A percentile compares a stretch with the other conserved stretches of the same genome.
Conservation (phyloP, 1,140 invertebrate genomes). For the Coptotermes formosanus region DNA sequence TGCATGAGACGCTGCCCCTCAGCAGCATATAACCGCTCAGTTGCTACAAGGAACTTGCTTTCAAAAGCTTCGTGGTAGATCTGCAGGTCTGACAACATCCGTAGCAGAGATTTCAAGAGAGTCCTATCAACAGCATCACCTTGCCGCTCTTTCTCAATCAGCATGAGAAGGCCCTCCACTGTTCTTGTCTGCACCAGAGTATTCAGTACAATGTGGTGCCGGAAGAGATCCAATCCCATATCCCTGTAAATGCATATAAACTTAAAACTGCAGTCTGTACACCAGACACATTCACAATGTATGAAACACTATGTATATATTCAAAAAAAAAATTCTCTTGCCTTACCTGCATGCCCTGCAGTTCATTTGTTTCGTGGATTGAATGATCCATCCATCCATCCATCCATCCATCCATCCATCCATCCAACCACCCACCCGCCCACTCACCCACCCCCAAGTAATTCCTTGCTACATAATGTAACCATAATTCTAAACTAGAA, state of each 20-base stretch:
- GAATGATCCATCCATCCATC: too few relatives aligned
- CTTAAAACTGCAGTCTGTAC: neutral
- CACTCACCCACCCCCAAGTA: too few relatives aligned
- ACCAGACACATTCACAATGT: neutral
- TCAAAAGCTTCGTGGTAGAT: constrained; percentile 97
- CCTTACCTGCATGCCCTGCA: too few relatives aligned
- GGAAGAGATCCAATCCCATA: constrained; percentile 94
- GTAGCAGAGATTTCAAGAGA: constrained; percentile 88
- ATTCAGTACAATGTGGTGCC: constrained; percentile 89
- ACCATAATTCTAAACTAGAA: too few relatives aligned
- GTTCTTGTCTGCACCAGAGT: constrained; percentile 86
- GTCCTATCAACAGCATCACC: constrained; percentile 93
- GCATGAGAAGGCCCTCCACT: constrained; percentile 89
- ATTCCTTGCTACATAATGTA: too few relatives aligned
- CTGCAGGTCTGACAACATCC: constrained; percentile 97
- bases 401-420: too few relatives aligned
- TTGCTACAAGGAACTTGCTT: constrained; percentile 88
- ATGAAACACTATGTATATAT: neutral
- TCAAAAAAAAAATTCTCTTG: too few relatives aligned
- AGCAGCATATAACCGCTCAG: constrained; percentile 86
- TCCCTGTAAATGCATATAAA: constrained; percentile 68
- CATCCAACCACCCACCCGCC: too few relatives aligned
- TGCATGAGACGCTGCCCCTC: constrained; percentile 93
- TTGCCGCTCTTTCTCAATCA: constrained; percentile 92
- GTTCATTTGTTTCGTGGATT: too few relatives aligned